Conservation (phyloP, 1,140 invertebrate species). For the Mercenaria mercenaria region DNA sequence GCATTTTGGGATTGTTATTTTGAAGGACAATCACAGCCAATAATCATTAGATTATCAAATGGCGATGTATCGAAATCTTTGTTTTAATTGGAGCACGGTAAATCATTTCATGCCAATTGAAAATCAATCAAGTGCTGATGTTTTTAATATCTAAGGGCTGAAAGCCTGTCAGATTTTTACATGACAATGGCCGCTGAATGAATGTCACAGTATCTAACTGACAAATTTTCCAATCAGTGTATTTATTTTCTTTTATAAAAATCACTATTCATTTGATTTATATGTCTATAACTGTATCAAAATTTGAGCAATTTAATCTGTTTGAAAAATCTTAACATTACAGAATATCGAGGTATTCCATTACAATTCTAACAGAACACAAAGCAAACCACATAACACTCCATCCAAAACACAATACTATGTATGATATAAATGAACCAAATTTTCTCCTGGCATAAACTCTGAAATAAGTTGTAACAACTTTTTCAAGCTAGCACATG, state of each 20-base stretch:
- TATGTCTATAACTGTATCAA: not conserved
- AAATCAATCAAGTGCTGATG: constrained; percentile 8
- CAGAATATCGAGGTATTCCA: not conserved
- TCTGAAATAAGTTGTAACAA: no score
- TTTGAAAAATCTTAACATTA: not conserved
- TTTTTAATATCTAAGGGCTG: not conserved
- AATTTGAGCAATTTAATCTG: not conserved
- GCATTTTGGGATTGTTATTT: not conserved
- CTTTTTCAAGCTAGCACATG: not conserved
- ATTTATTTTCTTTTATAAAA: no score
- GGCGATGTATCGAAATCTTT: not conserved
- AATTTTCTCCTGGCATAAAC: no score
- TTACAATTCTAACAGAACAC: no score
- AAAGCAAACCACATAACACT: no score
- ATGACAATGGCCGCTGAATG: not conserved
- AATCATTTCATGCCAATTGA: constrained; percentile 37
- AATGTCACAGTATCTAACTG: not conserved
- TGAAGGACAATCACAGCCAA: constrained; percentile 1
- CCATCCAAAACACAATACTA: no score
- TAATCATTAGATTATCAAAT: constrained; percentile 35
- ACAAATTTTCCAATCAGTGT: no score
- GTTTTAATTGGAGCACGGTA: constrained; percentile 17
- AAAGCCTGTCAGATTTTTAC: not conserved
- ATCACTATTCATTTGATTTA: no score
- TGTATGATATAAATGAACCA: no score